Evolutionary conservation across 2,113 vertebrate genomes (phyloP).

Genomic region (Vulpes vulpes): DNA sequence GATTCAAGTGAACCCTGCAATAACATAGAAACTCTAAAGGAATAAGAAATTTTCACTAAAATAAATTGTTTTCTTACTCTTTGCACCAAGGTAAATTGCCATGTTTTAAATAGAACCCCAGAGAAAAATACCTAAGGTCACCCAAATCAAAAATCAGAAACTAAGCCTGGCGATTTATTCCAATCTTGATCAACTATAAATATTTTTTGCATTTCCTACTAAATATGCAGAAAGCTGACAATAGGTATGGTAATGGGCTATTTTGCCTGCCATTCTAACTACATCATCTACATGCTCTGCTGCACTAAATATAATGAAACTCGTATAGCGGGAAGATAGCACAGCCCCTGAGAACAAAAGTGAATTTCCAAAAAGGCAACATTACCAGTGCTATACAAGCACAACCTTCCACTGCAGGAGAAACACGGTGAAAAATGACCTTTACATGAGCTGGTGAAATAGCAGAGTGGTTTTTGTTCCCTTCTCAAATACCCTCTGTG

Average conservation of each 20-base stretch:
- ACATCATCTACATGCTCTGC: not conserved
- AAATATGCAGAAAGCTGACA: conserved; percentile 42
- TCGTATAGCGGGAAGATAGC: not conserved
- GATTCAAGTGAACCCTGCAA: not conserved
- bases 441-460: not conserved
- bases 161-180: not conserved
- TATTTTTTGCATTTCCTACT: conserved; percentile 38
- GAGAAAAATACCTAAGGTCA: conserved; percentile 35
- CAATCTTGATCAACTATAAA: not conserved
- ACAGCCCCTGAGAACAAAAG: conserved; percentile 51
- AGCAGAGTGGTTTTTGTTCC: conserved; percentile 39
- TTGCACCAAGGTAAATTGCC: not conserved
- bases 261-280: conserved; percentile 21
- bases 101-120: conserved; percentile 30
- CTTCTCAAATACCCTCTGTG: not conserved
- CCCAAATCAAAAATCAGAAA: not conserved
- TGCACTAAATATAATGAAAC: conserved; percentile 47
- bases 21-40: not conserved
- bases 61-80: conserved; percentile 11
- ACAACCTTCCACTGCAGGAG: conserved; percentile 35
- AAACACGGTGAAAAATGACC: conserved; percentile 58
- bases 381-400: conserved; percentile 18
- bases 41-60: not conserved
- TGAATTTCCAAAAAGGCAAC: conserved; percentile 66
- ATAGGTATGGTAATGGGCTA: not conserved